Percentiles rank a stretch among this genome's conserved stretches.
Conservation (phyloP, 2,113 vertebrate species). For the Nyctibius bracteatus region DNA sequence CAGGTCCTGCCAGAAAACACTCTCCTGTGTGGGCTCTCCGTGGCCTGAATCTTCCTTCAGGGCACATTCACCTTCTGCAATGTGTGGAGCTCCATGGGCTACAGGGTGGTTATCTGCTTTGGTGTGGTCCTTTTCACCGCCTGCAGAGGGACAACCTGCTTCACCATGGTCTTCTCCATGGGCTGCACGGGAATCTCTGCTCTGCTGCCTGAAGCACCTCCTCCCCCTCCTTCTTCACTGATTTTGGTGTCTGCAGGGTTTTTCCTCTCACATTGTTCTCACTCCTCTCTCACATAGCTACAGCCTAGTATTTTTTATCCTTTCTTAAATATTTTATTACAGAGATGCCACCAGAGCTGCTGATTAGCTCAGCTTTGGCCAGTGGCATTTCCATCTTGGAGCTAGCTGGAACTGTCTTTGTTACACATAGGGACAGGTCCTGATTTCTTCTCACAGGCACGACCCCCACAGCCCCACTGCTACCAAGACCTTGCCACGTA, state of each 20-base stretch:
- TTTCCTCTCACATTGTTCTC: neutral
- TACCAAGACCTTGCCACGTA: neutral
- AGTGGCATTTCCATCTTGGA: fast-evolving
- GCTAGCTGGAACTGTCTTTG: neutral
- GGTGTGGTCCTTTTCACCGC: neutral
- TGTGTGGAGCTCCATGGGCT: neutral
- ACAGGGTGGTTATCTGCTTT: neutral
- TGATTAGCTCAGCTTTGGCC: neutral
- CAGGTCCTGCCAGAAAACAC: neutral
- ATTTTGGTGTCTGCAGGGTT: neutral
- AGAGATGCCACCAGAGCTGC: fast-evolving
- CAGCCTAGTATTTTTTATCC: neutral
- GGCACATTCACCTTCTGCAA: neutral
- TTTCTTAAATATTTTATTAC: neutral
- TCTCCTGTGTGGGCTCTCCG: fast-evolving
- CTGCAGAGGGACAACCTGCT: neutral
- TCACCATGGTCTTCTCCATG: neutral
- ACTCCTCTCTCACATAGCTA: neutral
- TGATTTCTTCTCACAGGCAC: neutral
- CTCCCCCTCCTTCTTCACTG: neutral
- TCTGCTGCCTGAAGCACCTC: neutral
- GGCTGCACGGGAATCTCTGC: neutral
- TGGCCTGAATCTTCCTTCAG: neutral
- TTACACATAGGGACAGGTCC: fast-evolving
- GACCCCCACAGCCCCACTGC: neutral